Evolutionary conservation across 2,113 vertebrate genomes (phyloP).

Genomic region (Triplophysa siluroides): DNA sequence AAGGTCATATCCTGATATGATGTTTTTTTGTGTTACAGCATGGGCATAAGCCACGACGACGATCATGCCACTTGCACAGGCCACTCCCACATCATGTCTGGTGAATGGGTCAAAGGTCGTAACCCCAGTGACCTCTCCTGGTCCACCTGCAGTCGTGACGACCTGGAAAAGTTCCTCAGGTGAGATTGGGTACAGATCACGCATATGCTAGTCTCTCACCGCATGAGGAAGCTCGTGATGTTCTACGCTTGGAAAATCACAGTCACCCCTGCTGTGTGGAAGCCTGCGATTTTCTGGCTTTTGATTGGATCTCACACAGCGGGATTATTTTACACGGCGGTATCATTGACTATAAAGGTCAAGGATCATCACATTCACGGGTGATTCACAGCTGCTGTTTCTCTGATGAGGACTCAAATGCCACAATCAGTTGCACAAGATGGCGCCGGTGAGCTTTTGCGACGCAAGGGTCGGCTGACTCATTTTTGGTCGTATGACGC

Average conservation of each 20-base stretch:
- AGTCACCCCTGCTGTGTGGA: neutral
- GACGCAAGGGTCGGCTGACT: no score
- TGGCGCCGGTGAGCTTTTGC: no score
- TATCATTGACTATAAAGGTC: no score
- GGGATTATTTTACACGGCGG: no score
- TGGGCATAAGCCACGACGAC: slow-evolving; percentile 97
- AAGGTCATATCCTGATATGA: no score
- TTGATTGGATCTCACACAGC: neutral
- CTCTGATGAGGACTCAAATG: neutral
- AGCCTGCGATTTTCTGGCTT: neutral
- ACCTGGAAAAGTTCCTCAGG: slow-evolving; percentile 95
- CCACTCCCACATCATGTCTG: slow-evolving; percentile 96
- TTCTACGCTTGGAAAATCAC: slow-evolving; percentile 39
- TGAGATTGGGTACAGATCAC: slow-evolving; percentile 65
- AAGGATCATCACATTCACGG: neutral
- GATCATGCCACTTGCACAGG: slow-evolving; percentile 87
- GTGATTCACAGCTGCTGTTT: neutral
- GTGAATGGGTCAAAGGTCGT: slow-evolving; percentile 96
- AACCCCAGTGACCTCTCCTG: slow-evolving; percentile 96
- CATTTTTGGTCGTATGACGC: no score
- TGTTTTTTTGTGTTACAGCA: slow-evolving; percentile 65
- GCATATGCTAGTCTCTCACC: neutral
- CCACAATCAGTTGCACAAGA: neutral
- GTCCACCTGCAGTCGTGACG: slow-evolving; percentile 93
- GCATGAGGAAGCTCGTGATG: neutral